A percentile compares a stretch with the other conserved stretches of the same genome.
These are phyloP conservation scores for Kuschelorhynchus macadamiae DNA, from an alignment of 2,888 invertebrate genomes.

Conservation along the genomic window DNA sequence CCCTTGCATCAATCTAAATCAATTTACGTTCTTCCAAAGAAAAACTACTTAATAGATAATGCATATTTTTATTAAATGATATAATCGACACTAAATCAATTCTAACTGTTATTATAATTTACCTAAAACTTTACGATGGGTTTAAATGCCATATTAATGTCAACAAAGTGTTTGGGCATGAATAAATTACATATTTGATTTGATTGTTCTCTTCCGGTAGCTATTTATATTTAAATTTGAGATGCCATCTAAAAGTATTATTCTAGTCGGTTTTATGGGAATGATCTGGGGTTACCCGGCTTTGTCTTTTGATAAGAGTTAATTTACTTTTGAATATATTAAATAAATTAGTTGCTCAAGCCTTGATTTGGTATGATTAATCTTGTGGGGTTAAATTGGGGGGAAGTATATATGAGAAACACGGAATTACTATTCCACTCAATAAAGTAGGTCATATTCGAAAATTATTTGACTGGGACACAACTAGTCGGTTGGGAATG, in stretches of 20 bases:
- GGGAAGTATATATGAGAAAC: too few species aligned
- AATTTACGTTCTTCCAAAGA: too few species aligned
- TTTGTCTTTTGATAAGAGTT: slow-evolving; percentile 29
- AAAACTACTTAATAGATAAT: too few species aligned
- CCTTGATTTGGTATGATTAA: neutral
- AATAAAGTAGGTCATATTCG: too few species aligned
- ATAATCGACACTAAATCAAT: too few species aligned
- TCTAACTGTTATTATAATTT: slow-evolving; percentile 21
- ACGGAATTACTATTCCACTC: too few species aligned
- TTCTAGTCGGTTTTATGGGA: slow-evolving; percentile 27
- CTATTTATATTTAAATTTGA: slow-evolving; percentile 41
- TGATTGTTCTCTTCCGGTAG: slow-evolving; percentile 32
- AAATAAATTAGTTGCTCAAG: neutral
- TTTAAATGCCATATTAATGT: slow-evolving; percentile 38
- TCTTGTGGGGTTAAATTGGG: too few species aligned
- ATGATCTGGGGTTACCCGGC: slow-evolving; percentile 14
- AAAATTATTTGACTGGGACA: too few species aligned
- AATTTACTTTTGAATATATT: slow-evolving; percentile 25
- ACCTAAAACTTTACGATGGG: slow-evolving; percentile 17
- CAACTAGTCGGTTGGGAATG: too few species aligned
- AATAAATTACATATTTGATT: slow-evolving; percentile 31
- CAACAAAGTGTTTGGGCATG: slow-evolving; percentile 31
- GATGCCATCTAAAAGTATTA: slow-evolving; percentile 38
- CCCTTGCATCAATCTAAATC: too few species aligned
- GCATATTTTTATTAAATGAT: too few species aligned